Evolutionary conservation across 2,797 vertebrate genomes (phyloP), one percentile per base, ranked within the genome.

Genomic region (Pangasius macronema): DNA sequence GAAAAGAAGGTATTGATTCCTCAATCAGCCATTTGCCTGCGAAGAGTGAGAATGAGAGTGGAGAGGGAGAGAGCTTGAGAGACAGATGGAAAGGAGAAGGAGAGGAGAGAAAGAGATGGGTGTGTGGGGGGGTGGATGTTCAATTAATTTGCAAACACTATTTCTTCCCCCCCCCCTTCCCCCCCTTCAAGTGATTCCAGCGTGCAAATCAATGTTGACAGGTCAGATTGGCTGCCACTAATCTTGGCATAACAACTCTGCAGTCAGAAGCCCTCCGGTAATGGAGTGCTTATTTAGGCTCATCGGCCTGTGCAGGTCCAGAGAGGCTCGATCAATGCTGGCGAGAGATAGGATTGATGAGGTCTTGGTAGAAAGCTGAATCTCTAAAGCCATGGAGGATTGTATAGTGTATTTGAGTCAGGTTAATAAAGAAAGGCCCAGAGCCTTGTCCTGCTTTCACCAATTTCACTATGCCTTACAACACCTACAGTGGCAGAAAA

Each of bases 211-310:
- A 94, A 94, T 94, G 95, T 93, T 94, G 94, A 94, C 95, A 95
- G 95, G 94, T 94, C 95, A 94, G 92, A 92, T 93, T 92, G 93
- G 91, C 93, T 92, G 95, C 93, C 92, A 94, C 93, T 96, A 95
- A 96, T 96, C 94, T 95, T 93, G 93, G 94, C 94, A 95, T 95
- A 95, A 95, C 92, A 93, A 91, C 89, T 94, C 94, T 93, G 94
- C 94, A 94, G 94, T 95, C 95, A 95, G 94, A 94, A 93, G 93
- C 91, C 95, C 93, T 90, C 94, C 94, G 95, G 95, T 96, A 96
- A 96, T 95, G 94, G 94, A 95, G 95, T 95, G 95, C 94, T 95
- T 95, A 95, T 96, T 95, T 95, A 95, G 94, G 95, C 95, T 96
- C 94, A 94, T 95, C 94, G 95, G 95, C 94, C 92, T 94, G 94